Percentiles rank a stretch among this genome's conserved stretches.
Evolutionary conservation across 2,888 invertebrate genomes (phyloP).

Genomic region (Lepas anatifera): DNA sequence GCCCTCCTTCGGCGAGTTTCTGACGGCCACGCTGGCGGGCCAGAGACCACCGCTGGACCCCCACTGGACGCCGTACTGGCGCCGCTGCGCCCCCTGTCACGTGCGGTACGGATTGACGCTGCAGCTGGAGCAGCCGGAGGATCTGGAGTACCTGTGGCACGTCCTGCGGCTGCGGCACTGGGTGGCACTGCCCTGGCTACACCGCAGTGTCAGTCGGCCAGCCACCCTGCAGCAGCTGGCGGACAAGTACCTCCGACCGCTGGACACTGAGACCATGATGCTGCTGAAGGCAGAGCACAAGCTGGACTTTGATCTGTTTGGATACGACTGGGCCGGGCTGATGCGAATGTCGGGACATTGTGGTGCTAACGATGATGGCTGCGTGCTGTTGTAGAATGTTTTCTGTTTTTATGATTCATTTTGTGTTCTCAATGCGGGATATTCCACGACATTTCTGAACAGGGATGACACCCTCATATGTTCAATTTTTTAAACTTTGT

Average conservation of each 20-base stretch:
- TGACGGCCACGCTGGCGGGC: conserved; percentile 13
- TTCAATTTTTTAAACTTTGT: too few species aligned
- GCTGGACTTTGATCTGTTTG: conserved; percentile 6
- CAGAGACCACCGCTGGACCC: conserved; percentile 17
- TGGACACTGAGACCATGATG: background rate
- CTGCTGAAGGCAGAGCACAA: background rate
- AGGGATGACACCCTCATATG: too few species aligned
- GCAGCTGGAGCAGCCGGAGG: conserved; percentile 20
- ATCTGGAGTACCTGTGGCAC: conserved; percentile 5
- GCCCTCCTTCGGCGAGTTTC: conserved; percentile 17
- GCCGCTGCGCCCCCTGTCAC: conserved; percentile 22
- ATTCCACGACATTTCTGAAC: background rate
- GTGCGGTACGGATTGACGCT: conserved; percentile 20
- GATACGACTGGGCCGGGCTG: background rate
- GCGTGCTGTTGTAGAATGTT: background rate
- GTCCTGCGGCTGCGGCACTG: background rate
- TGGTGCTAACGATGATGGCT: background rate
- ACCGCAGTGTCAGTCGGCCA: too few species aligned
- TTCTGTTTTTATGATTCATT: background rate
- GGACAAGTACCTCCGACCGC: background rate
- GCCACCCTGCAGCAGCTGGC: background rate
- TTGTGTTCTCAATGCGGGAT: background rate
- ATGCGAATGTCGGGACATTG: background rate
- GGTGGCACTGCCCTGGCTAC: background rate
- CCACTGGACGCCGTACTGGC: conserved; percentile 25